These are phyloP conservation scores for Cabera pusaria DNA, from an alignment of 2,888 invertebrate species.

Conservation along the genomic window DNA sequence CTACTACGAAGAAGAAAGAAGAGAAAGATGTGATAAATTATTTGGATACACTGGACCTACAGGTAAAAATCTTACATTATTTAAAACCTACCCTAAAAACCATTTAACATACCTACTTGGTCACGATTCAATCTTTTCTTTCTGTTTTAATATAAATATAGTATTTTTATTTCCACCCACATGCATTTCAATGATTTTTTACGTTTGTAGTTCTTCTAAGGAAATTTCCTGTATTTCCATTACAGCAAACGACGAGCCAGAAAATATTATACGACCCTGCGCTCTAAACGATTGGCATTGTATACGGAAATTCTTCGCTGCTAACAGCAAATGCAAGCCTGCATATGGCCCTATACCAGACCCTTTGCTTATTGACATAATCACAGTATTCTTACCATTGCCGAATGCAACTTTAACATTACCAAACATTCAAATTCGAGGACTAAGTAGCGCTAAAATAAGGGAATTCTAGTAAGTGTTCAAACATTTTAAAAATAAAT, in stretches of 20 bases:
- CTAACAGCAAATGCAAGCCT: conserved; percentile 31
- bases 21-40: conserved; percentile 2
- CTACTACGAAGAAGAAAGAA: conserved; percentile 3
- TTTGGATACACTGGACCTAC: conserved; percentile 9
- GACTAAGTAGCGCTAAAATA: conserved; percentile 17
- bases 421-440: conserved; percentile 7
- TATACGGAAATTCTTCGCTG: conserved; percentile 34
- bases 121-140: too few relatives aligned
- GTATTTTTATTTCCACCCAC: too few relatives aligned
- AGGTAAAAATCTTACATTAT: conserved; percentile 5
- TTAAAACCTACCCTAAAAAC: too few relatives aligned
- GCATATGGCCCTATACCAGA: conserved; percentile 26
- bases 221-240: too few relatives aligned
- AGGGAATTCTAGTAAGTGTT: conserved; percentile 26
- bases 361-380: conserved; percentile 9
- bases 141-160: too few relatives aligned
- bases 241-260: conserved; percentile 19
- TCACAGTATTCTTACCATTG: conserved; percentile 13
- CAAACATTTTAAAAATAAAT: too few relatives aligned
- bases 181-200: too few relatives aligned
- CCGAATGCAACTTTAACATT: conserved; percentile 32
- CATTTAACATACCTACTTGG: too few relatives aligned
- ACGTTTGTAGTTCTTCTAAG: too few relatives aligned
- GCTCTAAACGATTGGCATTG: conserved; percentile 33
- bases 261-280: conserved; percentile 33